Evolutionary conservation across 2,888 invertebrate genomes (phyloP), one percentile per base, ranked within the genome.

Genomic region (Dryobotodes eremita): DNA sequence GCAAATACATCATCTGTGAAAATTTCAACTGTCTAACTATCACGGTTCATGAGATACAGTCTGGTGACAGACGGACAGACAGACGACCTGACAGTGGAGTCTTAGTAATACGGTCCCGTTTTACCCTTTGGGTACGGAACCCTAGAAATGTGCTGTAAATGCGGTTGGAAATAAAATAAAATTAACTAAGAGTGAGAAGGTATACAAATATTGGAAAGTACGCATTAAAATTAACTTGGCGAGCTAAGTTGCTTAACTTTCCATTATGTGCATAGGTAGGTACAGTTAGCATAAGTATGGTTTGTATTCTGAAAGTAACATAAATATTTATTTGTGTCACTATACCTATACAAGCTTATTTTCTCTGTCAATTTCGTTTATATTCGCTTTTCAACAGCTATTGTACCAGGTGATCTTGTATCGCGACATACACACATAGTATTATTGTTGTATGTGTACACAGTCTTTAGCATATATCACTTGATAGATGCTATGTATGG

Each of bases 191-290:
- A 50, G 23, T 72, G 36, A 78, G 31, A n/a, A 57, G 46, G 68
- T 68, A 62, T 59, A 69, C 62, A 59, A 53, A 72, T 68, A 82
- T 82, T 77, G 81, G 71, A 78, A 83, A 83, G 83, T 78, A 50
- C 13, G 53, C 83, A 77, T 77, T 83, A 71, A 82, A 81, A 77
- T 71, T 57, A 48, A 64, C 71, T 71, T 68, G 0, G 26, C 13
- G 17, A 36, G 70, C 17, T 75, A 48, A 59, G 70, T 65, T 64
- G 76, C 77, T 62, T 36, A 23, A 83, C 81, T 83, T 83, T 82
- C 53, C 26, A 78, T 71, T 69, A 62, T 59, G 46, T 62, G 23
- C n/a, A 65, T 64, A 48, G 6, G 7, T 17, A n/a, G n/a, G 23
- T 53, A 48, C 53, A 26, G 36, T 68, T 59, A 46, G 4, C 75